Evolutionary conservation across 2,113 vertebrate species (phyloP).

Genomic region (Pluvialis apricaria): DNA sequence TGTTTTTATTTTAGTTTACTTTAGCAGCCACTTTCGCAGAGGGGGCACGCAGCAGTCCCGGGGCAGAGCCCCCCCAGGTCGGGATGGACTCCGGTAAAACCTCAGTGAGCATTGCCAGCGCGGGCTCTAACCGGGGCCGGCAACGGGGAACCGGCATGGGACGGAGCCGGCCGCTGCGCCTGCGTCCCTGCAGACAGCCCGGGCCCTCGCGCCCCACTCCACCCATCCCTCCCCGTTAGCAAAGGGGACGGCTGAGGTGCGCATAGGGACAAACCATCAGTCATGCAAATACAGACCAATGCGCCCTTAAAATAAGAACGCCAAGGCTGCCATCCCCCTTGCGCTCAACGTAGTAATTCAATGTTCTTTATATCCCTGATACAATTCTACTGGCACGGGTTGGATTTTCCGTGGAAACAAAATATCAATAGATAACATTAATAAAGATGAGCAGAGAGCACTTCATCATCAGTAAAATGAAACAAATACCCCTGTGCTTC

Average conservation of each 20-base stretch:
- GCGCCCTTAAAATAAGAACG: neutral
- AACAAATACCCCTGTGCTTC: slow-evolving; percentile 8
- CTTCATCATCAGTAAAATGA: neutral
- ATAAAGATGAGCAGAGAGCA: neutral
- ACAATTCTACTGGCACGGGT: neutral
- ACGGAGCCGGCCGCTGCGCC: no score
- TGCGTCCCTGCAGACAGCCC: neutral
- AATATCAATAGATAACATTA: neutral
- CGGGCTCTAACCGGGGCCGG: no score
- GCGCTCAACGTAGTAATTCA: neutral
- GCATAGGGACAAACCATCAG: rapidly evolving
- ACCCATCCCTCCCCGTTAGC: rapidly evolving
- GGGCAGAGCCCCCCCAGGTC: neutral
- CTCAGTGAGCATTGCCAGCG: no score
- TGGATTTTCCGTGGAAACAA: neutral
- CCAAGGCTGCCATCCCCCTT: rapidly evolving
- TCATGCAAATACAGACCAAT: rapidly evolving
- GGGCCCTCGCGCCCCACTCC: no score
- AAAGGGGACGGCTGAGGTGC: rapidly evolving
- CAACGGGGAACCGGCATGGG: no score
- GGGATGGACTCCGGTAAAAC: neutral
- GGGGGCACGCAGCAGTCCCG: neutral
- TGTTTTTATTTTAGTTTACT: rapidly evolving
- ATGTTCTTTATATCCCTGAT: neutral
- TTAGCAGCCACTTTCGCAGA: rapidly evolving